phyloP scores from a whole-genome alignment of 2,113 vertebrate genomes.

The Antennarius striatus region DNA sequence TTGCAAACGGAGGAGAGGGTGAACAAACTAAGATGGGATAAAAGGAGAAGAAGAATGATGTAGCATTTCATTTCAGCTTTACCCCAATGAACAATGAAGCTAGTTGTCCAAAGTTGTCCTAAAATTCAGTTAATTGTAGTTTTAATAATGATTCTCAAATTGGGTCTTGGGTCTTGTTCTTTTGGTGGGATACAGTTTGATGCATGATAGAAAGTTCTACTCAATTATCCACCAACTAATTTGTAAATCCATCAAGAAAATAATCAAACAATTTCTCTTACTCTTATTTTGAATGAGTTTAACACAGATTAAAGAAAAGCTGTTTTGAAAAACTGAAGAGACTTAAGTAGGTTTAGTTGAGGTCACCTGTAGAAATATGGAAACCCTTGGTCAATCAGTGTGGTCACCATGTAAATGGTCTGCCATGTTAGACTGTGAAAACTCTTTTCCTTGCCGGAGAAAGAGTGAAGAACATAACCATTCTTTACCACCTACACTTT shows the following conservation, averaged over 20 bases:
- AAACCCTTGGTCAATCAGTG: not conserved
- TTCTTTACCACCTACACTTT: conserved; percentile 41
- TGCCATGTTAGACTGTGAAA: conserved; percentile 8
- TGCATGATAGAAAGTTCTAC: no score
- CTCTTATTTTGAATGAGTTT: no score
- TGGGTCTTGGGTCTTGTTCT: no score
- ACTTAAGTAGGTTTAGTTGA: not conserved
- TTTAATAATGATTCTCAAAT: no score
- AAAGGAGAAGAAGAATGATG: not conserved
- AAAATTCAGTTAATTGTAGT: no score
- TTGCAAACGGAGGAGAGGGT: conserved; percentile 2
- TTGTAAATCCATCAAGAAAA: no score
- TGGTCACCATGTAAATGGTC: not conserved
- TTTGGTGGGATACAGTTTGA: no score
- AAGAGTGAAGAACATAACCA: conserved; percentile 12
- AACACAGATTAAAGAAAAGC: not conserved
- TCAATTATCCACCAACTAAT: no score
- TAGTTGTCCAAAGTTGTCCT: no score
- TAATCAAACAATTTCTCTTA: no score
- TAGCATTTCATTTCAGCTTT: no score
- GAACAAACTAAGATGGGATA: not conserved
- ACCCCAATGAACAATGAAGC: no score
- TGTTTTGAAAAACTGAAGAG: not conserved
- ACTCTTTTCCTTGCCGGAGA: conserved; percentile 11
- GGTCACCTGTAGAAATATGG: not conserved